phyloP scores from a whole-genome alignment of 1,140 invertebrate species.

The Goniozus legneri region DNA sequence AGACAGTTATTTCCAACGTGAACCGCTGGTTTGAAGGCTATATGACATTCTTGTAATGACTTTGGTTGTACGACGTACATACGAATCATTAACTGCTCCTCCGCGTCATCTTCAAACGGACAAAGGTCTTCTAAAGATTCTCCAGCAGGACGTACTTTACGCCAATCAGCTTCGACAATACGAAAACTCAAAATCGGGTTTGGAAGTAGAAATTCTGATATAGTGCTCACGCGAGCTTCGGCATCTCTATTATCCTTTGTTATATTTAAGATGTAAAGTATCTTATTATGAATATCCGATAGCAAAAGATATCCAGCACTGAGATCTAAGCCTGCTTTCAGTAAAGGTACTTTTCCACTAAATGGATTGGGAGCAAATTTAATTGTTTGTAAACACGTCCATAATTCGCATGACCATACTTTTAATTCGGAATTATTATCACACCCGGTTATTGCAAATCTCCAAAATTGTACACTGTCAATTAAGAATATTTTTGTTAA shows the following conservation, averaged over 20 bases:
- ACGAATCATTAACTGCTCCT: conserved; percentile 60
- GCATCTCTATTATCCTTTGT: conserved; percentile 56
- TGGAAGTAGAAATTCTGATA: conserved; percentile 80
- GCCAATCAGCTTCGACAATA: conserved; percentile 70
- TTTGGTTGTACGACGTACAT: conserved; percentile 87
- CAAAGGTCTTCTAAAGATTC: conserved; percentile 49
- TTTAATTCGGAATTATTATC: conserved; percentile 88
- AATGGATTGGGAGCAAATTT: conserved; percentile 59
- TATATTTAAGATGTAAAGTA: conserved; percentile 76
- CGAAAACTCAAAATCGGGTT: conserved; percentile 83
- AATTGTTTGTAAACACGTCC: conserved; percentile 88
- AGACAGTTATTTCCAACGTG: conserved; percentile 25
- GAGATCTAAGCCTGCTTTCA: conserved; percentile 80
- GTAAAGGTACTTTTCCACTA: conserved; percentile 41
- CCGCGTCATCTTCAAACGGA: conserved; percentile 43
- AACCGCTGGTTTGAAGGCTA: conserved; percentile 66
- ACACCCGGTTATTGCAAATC: conserved; percentile 86
- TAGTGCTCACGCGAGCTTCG: conserved; percentile 60
- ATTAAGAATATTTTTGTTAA: not conserved
- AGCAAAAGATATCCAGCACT: conserved; percentile 79
- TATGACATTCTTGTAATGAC: conserved; percentile 80
- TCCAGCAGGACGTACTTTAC: conserved; percentile 39
- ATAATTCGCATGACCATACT: conserved; percentile 91
- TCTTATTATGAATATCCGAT: conserved; percentile 75
- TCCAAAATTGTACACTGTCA: conserved; percentile 83